Conservation (phyloP, 2,113 vertebrate genomes). For the Canis aureus region DNA sequence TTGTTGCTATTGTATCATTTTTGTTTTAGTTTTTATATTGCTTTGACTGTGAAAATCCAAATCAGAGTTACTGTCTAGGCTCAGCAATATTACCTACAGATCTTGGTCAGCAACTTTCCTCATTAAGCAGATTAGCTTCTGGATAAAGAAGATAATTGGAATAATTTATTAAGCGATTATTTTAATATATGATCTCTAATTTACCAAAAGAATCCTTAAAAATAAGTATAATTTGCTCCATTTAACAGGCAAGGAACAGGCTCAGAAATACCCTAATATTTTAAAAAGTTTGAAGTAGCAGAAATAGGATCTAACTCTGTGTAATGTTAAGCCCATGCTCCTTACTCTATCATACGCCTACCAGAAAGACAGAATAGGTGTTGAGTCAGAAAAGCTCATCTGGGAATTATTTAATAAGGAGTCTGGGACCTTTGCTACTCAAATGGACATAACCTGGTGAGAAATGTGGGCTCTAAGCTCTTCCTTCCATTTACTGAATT, state of each 20-base stretch:
- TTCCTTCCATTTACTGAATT: background rate
- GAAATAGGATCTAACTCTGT: background rate
- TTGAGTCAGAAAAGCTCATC: background rate
- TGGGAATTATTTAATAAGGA: background rate
- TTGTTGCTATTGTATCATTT: background rate
- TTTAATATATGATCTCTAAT: background rate
- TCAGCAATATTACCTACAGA: background rate
- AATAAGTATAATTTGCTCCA: background rate
- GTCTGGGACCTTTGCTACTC: background rate
- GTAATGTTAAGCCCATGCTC: background rate
- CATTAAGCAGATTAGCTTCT: background rate
- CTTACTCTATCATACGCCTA: background rate
- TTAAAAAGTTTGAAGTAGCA: background rate
- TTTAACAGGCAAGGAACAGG: background rate
- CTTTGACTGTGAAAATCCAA: slow-evolving; percentile 6
- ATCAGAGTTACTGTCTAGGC: background rate
- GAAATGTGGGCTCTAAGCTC: background rate
- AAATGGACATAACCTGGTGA: too few species aligned
- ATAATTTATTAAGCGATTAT: background rate
- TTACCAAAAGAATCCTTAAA: background rate
- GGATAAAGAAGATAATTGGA: background rate
- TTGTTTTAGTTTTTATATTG: background rate
- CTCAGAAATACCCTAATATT: background rate
- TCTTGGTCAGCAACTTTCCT: background rate
- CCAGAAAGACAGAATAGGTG: background rate